These are phyloP conservation scores for Neopipo cinnamomea DNA, from an alignment of 2,113 vertebrate species.

Conservation along the genomic window DNA sequence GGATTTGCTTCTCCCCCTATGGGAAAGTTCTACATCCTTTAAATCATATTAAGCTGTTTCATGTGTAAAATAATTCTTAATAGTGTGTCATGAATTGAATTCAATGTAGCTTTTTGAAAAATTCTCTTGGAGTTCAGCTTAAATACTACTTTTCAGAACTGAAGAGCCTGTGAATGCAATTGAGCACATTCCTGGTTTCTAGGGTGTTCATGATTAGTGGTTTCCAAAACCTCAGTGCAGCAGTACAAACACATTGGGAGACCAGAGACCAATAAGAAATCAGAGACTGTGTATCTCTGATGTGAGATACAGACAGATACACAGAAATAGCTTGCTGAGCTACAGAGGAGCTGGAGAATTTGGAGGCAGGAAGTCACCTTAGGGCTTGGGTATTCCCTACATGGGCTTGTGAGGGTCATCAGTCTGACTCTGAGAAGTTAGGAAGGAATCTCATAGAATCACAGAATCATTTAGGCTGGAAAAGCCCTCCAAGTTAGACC, in stretches of 20 bases:
- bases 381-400: background rate
- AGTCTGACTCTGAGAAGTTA: background rate
- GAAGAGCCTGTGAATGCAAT: constrained; percentile 12
- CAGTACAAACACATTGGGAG: constrained; percentile 27
- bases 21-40: constrained; percentile 71
- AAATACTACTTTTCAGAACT: constrained; percentile 45
- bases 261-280: constrained; percentile 63
- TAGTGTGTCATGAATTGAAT: constrained; percentile 59
- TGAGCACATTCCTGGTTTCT: constrained; percentile 48
- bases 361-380: background rate
- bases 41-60: constrained; percentile 74
- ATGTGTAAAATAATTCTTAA: constrained; percentile 70
- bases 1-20: constrained; percentile 68
- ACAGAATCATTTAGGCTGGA: background rate
- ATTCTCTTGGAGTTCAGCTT: constrained; percentile 65
- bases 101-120: constrained; percentile 61
- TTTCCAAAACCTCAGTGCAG: constrained; percentile 39
- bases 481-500: background rate
- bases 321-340: background rate
- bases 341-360: background rate
- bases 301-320: background rate
- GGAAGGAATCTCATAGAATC: background rate
- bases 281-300: constrained; percentile 48
- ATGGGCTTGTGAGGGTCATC: background rate
- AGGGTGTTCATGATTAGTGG: background rate